Evolutionary conservation across 37 sponge, comb jelly and placozoan species (phyloP), one percentile per base, ranked within the genome.

Genomic region (Lycopodina hypogea): DNA sequence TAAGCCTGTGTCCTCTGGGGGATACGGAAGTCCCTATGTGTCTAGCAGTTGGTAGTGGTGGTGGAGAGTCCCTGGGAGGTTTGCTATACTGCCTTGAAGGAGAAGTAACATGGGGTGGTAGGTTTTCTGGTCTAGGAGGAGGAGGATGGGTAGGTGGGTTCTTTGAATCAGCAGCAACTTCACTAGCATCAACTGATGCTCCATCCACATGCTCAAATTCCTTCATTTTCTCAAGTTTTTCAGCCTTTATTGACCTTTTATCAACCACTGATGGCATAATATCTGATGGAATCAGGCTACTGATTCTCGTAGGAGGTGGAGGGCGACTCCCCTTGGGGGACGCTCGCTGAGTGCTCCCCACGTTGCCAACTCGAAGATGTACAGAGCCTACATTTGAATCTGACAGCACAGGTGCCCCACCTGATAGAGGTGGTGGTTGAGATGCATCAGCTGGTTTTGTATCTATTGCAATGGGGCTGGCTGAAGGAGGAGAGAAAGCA

Each of bases 61-160:
- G 28, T 77, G 48, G 40, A 37, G 35, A 26, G 60, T 6, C 19
- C 11, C 32, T 4, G 4, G 48, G 48, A 4, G 48, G 71, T 11
- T 38, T 42, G 40, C n/a, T 22, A 59, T 45, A 39, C 32, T 71
- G 4, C 48, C 8, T 71, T 1, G 63, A 57, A 18, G 42, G 29
- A 59, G 72, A n/a, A 15, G 52, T 39, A 41, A 2, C 22, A 42
- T 42, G 1, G 2, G 45, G 15, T 39, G 39, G 38, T 0, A 57
- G 17, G 51, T 64, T 74, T 2, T 51, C 34, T 30, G 85, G 78
- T 29, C 85, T 69, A 9, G 83, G 76, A 18, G 78, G 84, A 4
- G 84, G 84, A 48, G 76, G 76, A 24, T 57, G 58, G 48, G 58
- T 69, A 12, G 72, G 84, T 40, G 74, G 80, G 21, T 66, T 36